Conservation (phyloP, 1,140 invertebrate genomes). For the Trichomalopsis sarcophagae region DNA sequence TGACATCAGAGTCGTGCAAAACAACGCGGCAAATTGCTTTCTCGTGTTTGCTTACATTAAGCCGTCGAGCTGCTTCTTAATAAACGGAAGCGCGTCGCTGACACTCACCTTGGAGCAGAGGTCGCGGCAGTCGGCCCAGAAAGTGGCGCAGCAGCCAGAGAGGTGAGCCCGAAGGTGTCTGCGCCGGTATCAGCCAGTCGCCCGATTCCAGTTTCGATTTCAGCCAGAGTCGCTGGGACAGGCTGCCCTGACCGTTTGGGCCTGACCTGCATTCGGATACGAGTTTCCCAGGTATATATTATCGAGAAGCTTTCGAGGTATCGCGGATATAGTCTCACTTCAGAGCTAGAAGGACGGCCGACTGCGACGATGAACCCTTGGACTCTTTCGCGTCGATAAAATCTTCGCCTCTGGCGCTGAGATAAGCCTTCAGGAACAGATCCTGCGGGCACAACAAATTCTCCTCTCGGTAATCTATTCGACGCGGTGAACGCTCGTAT, state of each 20-base stretch:
- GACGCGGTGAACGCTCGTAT: neutral
- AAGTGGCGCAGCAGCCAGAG: conserved; percentile 58
- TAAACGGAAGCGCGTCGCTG: too few species aligned
- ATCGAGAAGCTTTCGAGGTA: neutral
- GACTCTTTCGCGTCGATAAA: neutral
- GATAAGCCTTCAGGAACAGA: conserved; percentile 48
- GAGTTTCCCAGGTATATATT: neutral
- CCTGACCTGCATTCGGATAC: conserved; percentile 33
- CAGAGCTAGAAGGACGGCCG: conserved; percentile 8
- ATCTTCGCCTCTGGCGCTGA: conserved; percentile 39
- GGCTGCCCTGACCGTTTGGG: conserved; percentile 38
- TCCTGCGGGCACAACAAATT: conserved; percentile 34
- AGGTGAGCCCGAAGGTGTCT: conserved; percentile 46
- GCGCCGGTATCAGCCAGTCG: conserved; percentile 43
- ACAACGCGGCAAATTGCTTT: too few species aligned
- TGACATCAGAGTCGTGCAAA: too few species aligned
- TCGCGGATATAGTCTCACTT: neutral
- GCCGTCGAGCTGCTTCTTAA: neutral
- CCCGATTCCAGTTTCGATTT: conserved; percentile 45
- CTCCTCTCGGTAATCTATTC: neutral
- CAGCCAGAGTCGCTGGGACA: conserved; percentile 37
- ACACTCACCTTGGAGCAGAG: conserved; percentile 67
- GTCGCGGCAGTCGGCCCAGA: conserved; percentile 75
- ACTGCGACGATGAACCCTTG: neutral
- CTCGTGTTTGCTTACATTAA: too few species aligned